Base-by-base conservation (phyloP, 2,888 invertebrate species). In the Carabus problematicus region DNA sequence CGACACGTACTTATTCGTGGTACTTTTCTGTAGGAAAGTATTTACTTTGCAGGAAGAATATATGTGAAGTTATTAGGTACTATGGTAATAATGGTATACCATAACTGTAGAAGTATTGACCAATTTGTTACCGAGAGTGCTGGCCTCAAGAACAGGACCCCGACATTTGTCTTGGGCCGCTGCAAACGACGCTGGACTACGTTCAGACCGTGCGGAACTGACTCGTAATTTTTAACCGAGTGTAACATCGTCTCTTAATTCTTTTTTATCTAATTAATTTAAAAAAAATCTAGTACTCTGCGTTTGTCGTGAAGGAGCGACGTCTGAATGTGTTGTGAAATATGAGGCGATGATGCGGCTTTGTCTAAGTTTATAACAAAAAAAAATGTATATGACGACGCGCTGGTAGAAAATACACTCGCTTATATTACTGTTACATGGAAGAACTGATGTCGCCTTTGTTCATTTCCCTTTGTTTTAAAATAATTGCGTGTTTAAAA, bases 181-280 rank as follows among this genome's bases (percentile, higher is more conserved):
- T 60, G 60, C 16, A 16, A 14, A 18, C 18, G 60, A 60, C 60
- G 41, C 9, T 1, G 45, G 43, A 60, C 43, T 9, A 42, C n/a
- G 16, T 45, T 45, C 11, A 2, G 43, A 45, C 9, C 41, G 60
- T 14, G 43, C 41, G 43, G 14, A 14, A 19, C 45, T 60, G 43
- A 60, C 60, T 60, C 41, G 56, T 56, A 56, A 56, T 56, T 56
- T 52, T 56, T 56, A 56, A 56, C 56, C 56, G 11, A 19, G 4
- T 56, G 29, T 56, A 56, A 56, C 29, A 29, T 56, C 18, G 39
- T 56, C 56, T 52, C 52, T 52, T 29, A 56, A 56, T 39, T 29
- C 59, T 41, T 59, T 52, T 63, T 63, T 63, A 49, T 52, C 52
- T 63, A 63, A 63, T 63, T 63, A 63, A 63, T 63, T 63, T 39